Evolutionary conservation across 2,113 vertebrate genomes (phyloP), one percentile per base, ranked within the genome.

Genomic region (Burhinus oedicnemus): DNA sequence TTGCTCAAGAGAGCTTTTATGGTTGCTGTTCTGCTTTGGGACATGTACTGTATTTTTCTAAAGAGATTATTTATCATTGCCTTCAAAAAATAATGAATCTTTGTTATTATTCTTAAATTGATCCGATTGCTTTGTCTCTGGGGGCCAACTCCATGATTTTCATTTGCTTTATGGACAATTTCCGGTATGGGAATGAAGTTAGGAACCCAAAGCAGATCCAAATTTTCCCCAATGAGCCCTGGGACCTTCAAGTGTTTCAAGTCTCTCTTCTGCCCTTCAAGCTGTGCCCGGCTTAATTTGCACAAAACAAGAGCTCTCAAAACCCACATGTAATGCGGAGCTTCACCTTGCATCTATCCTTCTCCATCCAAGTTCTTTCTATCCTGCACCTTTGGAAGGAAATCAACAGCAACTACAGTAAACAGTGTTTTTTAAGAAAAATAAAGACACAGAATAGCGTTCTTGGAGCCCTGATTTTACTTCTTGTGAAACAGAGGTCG

Each of bases 1-100:
- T 95, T 96, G 36, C 79, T 94, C 45, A 75, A 93, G 87, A 94
- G 55, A 55, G 45, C 52, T 95, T 93, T 92, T 80, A 83, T 87
- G 95, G 70, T 92, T 90, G 74, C 30, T 74, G 21, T 26, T 79
- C 85, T 92, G 85, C 92, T 97, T 85, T 90, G 72, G 82, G 55
- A 96, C 65, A 47, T 5, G 45, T 16, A 16, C 71, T 55, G 51
- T 57, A 45, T 92, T 96, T 92, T 95, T 87, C 75, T 76, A 45
- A 75, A 84, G 34, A 36, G 38, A 75, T 75, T 49, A 87, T 96
- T 87, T 95, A 81, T 68, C 81, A 20, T 44, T 83, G 83, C 74
- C 71, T 90, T 83, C 54, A 66, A 69, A 88, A 79, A 76, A 42
- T 25, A 77, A 83, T 89, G 34, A 13, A 45, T 6, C 25, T 15